Evolutionary conservation across 2,888 invertebrate genomes (phyloP).

Genomic region (Matsumyia berberina): DNA sequence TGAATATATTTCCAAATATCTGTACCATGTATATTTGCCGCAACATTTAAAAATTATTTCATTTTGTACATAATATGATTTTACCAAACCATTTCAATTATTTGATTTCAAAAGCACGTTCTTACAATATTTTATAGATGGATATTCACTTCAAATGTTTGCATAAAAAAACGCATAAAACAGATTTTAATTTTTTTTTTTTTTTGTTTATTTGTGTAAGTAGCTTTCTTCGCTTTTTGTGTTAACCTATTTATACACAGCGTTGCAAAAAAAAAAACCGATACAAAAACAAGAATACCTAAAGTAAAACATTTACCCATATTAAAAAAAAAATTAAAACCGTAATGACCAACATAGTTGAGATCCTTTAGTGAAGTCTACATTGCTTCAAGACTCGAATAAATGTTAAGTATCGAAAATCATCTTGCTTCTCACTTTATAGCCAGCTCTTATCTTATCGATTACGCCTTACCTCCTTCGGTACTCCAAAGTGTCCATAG

Average conservation of each 20-base stretch:
- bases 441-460: too few relatives aligned
- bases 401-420: too few relatives aligned
- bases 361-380: slow-evolving; percentile 46
- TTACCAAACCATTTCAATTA: neutral
- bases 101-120: slow-evolving; percentile 59
- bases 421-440: too few relatives aligned
- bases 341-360: slow-evolving; percentile 24
- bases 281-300: slow-evolving; percentile 20
- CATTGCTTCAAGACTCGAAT: slow-evolving; percentile 46
- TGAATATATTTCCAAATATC: slow-evolving; percentile 21
- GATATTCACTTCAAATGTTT: slow-evolving; percentile 51
- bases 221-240: slow-evolving; percentile 39
- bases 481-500: too few relatives aligned
- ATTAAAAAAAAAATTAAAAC: slow-evolving; percentile 20
- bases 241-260: slow-evolving; percentile 25
- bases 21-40: slow-evolving; percentile 31
- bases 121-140: slow-evolving; percentile 44
- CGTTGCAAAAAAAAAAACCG: slow-evolving; percentile 21
- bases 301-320: too few relatives aligned
- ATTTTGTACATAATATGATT: slow-evolving; percentile 1
- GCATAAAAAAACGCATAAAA: slow-evolving; percentile 39
- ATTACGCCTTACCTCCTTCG: too few relatives aligned
- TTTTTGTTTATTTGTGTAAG: slow-evolving; percentile 34
- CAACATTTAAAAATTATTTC: slow-evolving; percentile 10
- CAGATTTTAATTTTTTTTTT: slow-evolving; percentile 3